These are phyloP conservation scores for Augochlora pura DNA, from an alignment of 1,140 invertebrate genomes.

Conservation along the genomic window DNA sequence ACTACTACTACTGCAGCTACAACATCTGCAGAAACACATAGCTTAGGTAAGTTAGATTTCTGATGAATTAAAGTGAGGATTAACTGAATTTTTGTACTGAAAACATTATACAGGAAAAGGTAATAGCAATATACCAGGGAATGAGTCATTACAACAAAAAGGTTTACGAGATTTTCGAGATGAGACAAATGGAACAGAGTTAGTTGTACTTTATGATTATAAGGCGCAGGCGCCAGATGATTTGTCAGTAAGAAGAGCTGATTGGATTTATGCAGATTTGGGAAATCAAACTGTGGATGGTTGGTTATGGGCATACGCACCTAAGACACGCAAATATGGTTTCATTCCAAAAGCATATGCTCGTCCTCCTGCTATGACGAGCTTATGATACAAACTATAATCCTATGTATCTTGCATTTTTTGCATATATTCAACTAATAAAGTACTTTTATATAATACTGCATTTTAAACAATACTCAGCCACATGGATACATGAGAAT, in stretches of 20 bases:
- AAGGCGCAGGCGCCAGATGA: slow-evolving; percentile 96
- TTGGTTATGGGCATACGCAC: slow-evolving; percentile 97
- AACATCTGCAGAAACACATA: slow-evolving; percentile 69
- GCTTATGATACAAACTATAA: slow-evolving; percentile 81
- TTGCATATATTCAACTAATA: slow-evolving; percentile 43
- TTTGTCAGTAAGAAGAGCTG: slow-evolving; percentile 91
- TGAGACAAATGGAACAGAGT: slow-evolving; percentile 87
- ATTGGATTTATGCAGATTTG: slow-evolving; percentile 97
- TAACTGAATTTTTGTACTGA: not conserved
- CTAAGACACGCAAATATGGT: slow-evolving; percentile 94
- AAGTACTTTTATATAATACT: slow-evolving; percentile 25
- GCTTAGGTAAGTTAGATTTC: slow-evolving; percentile 66
- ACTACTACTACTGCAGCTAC: slow-evolving; percentile 68
- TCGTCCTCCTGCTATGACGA: slow-evolving; percentile 94
- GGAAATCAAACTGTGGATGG: slow-evolving; percentile 96
- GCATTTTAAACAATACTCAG: slow-evolving; percentile 7
- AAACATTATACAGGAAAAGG: slow-evolving; percentile 66
- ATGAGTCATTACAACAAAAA: slow-evolving; percentile 75
- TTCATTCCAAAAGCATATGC: slow-evolving; percentile 97
- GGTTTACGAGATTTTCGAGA: slow-evolving; percentile 76
- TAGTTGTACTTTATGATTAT: slow-evolving; percentile 97
- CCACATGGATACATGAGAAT: not conserved
- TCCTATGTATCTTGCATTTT: slow-evolving; percentile 49
- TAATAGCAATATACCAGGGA: slow-evolving; percentile 65
- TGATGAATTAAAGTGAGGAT: not conserved